Percentiles rank a stretch among this genome's conserved stretches.
Conservation (phyloP, 2,888 invertebrate genomes). For the Pristionchus mayeri region DNA sequence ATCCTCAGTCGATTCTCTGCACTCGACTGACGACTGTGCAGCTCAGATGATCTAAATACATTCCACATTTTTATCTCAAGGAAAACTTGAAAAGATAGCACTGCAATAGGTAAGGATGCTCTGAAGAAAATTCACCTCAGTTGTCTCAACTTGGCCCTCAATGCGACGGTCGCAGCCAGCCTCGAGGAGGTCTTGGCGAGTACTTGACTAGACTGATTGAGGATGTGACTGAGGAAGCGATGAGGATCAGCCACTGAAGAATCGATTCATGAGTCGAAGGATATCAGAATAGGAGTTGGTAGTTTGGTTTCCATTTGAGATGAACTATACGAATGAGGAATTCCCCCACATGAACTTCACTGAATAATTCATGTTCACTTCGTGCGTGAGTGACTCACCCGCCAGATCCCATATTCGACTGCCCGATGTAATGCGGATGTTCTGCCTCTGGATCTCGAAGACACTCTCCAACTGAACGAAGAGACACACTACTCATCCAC, state of each 20-base stretch:
- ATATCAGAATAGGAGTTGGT: background rate
- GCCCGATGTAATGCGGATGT: constrained; percentile 7
- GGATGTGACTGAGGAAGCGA: constrained; percentile 42
- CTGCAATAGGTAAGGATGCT: background rate
- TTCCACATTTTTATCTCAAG: too few species aligned
- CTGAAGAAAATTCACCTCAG: constrained; percentile 18
- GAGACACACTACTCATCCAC: background rate
- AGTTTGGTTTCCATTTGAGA: background rate
- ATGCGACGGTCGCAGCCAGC: constrained; percentile 41
- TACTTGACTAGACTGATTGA: constrained; percentile 46
- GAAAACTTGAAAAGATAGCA: too few species aligned
- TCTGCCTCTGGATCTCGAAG: constrained; percentile 36
- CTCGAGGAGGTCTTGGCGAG: constrained; percentile 49
- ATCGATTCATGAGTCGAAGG: background rate
- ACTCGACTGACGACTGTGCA: background rate
- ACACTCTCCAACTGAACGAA: constrained; percentile 29
- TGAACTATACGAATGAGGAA: background rate
- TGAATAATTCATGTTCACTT: too few species aligned
- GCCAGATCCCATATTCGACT: constrained; percentile 44
- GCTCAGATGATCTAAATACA: background rate
- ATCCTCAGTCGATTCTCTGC: constrained; percentile 47
- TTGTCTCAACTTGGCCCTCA: constrained; percentile 36
- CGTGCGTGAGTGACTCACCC: background rate
- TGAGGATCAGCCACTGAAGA: constrained; percentile 43
- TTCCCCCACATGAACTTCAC: too few species aligned